Evolutionary conservation across 2,888 invertebrate genomes (phyloP).

Genomic region (Aporophyla lueneburgensis): DNA sequence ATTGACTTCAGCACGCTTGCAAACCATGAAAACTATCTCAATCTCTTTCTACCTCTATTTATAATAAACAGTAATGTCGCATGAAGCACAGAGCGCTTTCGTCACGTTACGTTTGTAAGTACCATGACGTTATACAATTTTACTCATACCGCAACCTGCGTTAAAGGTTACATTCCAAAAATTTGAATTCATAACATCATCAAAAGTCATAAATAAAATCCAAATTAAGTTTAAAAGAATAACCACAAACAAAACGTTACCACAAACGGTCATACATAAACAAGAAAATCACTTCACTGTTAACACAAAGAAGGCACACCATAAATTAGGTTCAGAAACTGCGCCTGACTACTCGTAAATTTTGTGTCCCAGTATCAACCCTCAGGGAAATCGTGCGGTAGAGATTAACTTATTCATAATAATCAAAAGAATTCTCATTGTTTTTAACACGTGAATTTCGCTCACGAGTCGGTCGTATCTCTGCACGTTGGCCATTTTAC

Average conservation of each 20-base stretch:
- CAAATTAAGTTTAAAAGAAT: neutral
- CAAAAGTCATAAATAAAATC: neutral
- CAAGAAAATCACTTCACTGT: slow-evolving; percentile 47
- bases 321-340: slow-evolving; percentile 80
- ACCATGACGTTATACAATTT: too few species aligned
- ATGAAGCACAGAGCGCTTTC: too few species aligned
- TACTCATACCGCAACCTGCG: too few species aligned
- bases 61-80: too few species aligned
- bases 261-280: slow-evolving; percentile 35
- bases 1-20: too few species aligned
- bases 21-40: too few species aligned
- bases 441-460: slow-evolving; percentile 70
- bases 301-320: slow-evolving; percentile 63
- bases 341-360: slow-evolving; percentile 82
- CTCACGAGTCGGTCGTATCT: slow-evolving; percentile 67
- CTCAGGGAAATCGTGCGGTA: slow-evolving; percentile 80
- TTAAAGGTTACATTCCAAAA: too few species aligned
- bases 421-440: slow-evolving; percentile 75
- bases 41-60: too few species aligned
- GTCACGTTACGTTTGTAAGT: too few species aligned
- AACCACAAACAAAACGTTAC: slow-evolving; percentile 4
- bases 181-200: neutral
- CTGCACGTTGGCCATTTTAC: slow-evolving; percentile 60
- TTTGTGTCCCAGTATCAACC: slow-evolving; percentile 79
- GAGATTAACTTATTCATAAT: slow-evolving; percentile 77